These are phyloP conservation scores for Andrena cerasifolii DNA, from an alignment of 1,140 invertebrate species.

Conservation along the genomic window DNA sequence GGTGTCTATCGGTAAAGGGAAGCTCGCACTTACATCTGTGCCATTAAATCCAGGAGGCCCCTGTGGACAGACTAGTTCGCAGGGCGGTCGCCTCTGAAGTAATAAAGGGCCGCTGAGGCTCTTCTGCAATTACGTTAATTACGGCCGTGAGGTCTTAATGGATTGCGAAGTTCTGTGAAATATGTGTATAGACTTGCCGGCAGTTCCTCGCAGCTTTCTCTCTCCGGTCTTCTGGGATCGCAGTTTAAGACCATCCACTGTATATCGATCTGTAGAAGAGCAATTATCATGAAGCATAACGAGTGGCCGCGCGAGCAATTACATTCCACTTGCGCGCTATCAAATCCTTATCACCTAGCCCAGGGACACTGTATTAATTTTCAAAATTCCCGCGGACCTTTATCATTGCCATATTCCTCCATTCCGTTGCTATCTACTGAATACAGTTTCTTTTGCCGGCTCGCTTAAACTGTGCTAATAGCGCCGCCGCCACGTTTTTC, in stretches of 20 bases:
- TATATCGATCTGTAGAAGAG: constrained; percentile 86
- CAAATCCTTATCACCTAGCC: background rate
- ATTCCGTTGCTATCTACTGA: background rate
- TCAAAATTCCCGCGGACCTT: too few relatives aligned
- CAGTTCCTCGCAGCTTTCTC: constrained; percentile 88
- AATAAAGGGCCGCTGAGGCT: constrained; percentile 43
- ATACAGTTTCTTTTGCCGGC: background rate
- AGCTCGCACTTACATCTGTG: constrained; percentile 66
- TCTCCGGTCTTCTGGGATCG: constrained; percentile 87
- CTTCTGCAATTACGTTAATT: constrained; percentile 57
- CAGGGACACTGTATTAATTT: too few relatives aligned
- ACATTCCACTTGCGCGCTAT: too few relatives aligned
- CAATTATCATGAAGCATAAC: background rate
- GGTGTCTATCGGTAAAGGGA: background rate
- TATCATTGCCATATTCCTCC: too few relatives aligned
- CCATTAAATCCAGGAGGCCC: constrained; percentile 85
- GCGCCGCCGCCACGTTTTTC: background rate
- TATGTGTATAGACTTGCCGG: constrained; percentile 80
- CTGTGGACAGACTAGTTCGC: constrained; percentile 83
- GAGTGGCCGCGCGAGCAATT: background rate
- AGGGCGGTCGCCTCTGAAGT: constrained; percentile 57
- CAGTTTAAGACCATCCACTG: constrained; percentile 92
- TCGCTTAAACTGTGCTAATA: constrained; percentile 5
- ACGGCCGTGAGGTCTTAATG: constrained; percentile 30
- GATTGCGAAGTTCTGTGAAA: constrained; percentile 36